phyloP scores from a whole-genome alignment of 1,140 invertebrate species.

The Tetranychus urticae region DNA sequence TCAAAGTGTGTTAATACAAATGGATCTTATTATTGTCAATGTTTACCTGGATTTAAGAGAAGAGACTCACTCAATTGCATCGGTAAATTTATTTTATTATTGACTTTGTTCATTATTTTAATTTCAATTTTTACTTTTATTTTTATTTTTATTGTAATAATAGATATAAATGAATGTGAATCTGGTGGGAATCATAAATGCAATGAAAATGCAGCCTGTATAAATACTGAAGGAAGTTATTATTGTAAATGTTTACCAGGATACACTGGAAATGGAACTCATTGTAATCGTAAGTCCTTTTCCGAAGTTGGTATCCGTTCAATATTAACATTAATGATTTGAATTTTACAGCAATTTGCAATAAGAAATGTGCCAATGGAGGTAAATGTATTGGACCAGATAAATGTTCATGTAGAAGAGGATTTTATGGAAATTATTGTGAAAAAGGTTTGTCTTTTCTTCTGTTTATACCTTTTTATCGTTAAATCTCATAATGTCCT shows the following conservation, averaged over 20 bases:
- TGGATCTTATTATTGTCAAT: constrained; percentile 59
- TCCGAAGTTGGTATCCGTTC: neutral
- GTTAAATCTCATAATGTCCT: too few relatives aligned
- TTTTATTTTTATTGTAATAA: constrained; percentile 43
- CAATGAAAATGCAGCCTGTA: constrained; percentile 20
- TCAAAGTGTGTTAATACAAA: constrained; percentile 60
- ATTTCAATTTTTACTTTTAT: too few relatives aligned
- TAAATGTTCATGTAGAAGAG: constrained; percentile 47
- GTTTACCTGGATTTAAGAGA: constrained; percentile 44
- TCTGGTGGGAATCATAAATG: constrained; percentile 46
- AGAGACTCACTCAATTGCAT: constrained; percentile 50
- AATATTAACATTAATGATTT: constrained; percentile 5
- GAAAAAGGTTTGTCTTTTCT: constrained; percentile 31
- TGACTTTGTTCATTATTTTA: constrained; percentile 1
- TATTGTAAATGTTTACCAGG: constrained; percentile 63
- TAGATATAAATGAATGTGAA: constrained; percentile 35
- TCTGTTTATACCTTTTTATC: too few relatives aligned
- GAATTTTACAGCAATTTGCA: constrained; percentile 43
- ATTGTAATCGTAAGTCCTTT: constrained; percentile 42
- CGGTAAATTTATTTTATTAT: constrained; percentile 38
- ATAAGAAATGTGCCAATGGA: constrained; percentile 52
- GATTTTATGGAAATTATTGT: constrained; percentile 53
- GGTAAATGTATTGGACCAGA: constrained; percentile 50
- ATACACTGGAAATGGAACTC: constrained; percentile 54
- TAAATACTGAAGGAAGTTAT: constrained; percentile 79